phyloP scores from a whole-genome alignment of 2,888 invertebrate species.

The Caenorhabditis sinica region DNA sequence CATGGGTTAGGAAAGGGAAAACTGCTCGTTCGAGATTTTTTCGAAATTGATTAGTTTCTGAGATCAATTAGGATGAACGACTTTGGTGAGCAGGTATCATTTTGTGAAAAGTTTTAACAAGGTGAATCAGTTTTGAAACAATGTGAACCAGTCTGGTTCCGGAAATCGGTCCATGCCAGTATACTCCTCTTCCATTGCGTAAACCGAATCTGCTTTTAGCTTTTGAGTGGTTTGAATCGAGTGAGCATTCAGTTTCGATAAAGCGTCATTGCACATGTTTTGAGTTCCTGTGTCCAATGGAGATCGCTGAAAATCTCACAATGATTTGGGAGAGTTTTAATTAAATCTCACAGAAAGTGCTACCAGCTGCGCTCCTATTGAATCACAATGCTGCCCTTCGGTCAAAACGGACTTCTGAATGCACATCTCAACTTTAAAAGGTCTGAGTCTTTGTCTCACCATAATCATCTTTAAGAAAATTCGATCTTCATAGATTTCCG shows the following conservation, averaged over 20 bases:
- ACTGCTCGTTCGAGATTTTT: too few relatives aligned
- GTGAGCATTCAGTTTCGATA: conserved; percentile 3
- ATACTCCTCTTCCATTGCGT: conserved; percentile 20
- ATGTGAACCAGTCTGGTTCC: conserved; percentile 15
- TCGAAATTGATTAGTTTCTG: neutral
- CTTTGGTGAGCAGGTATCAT: neutral
- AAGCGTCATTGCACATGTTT: neutral
- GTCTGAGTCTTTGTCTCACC: neutral
- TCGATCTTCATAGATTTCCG: conserved; percentile 7
- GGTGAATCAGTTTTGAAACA: too few relatives aligned
- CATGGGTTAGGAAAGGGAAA: neutral
- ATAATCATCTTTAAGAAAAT: conserved; percentile 39
- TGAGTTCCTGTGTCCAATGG: neutral
- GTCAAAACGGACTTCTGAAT: conserved; percentile 22
- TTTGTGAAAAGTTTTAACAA: neutral
- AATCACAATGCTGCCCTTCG: conserved; percentile 7
- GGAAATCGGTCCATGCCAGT: neutral
- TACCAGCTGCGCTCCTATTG: neutral
- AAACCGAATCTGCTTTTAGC: neutral
- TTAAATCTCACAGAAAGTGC: neutral
- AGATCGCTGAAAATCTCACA: neutral
- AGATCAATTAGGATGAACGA: neutral
- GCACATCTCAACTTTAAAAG: neutral
- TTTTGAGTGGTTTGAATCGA: conserved; percentile 22
- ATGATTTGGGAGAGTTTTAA: neutral